Base-by-base conservation (phyloP, 30 jellyfish, hydroid and myxozoan genomes). In the Calvadosia cruxmelitensis region DNA sequence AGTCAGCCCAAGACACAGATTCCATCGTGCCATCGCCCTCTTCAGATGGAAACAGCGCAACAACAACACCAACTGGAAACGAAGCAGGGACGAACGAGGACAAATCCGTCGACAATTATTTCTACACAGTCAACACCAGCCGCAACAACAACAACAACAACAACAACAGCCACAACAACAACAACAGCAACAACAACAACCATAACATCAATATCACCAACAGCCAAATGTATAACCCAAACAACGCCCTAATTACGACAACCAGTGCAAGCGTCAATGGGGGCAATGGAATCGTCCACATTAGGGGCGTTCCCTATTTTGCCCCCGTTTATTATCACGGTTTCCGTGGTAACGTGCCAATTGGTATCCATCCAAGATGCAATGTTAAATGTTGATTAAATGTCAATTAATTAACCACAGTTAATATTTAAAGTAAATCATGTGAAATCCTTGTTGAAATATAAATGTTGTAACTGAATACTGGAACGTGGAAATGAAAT, bases 1-100 rank as follows among this genome's bases (percentile, higher is more conserved):
- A 85, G 63, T 52, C 95, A 16, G 84, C 84, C 5, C 57, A 42
- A 20, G 57, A 42, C 57, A 10, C 10, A 5, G 57, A 42, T 42
- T 42, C 57, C 10, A 42, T 20, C 10, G 20, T 42, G 20, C 15
- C 57, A 10, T 42, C 57, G 57, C 57, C 57, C 20, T 42, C 57
- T 5, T 42, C 57, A 5, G 57, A 42, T 42, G 57, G 57, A 42
- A 42, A 42, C 20, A 42, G 57, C 20, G 57, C 57, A 42, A 42
- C 57, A 42, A 42, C 57, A 42, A 42, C 57, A 20, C 57, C 57
- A 42, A 42, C 57, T 42, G 57, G 57, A 42, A 42, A 42, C 20
- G 57, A 42, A 20, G 57, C 57, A 42, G 20, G 57, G 10, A 5
- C 57, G 20, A 5, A 10, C 20, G 57, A 42, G 10, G 57, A 42